Base-by-base conservation (phyloP, 2,888 invertebrate species). In the Drosophila tripunctata region DNA sequence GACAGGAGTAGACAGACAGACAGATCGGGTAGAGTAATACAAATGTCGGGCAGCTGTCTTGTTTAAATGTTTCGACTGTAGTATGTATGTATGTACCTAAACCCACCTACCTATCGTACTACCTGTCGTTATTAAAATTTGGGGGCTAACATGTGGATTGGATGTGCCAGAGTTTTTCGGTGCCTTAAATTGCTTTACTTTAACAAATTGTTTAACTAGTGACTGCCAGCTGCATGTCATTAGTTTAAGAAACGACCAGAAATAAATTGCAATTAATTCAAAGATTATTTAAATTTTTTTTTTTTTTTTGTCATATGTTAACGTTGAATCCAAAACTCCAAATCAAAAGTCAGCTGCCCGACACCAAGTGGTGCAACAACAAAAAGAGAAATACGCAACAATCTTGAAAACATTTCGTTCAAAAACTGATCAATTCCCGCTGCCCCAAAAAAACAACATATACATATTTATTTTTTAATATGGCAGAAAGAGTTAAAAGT, bases 101-200 rank as follows among this genome's bases (percentile, higher is more conserved):
- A n/a, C n/a, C n/a, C n/a, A n/a, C n/a, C n/a, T n/a, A n/a, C n/a
- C n/a, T n/a, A n/a, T n/a, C n/a, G n/a, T n/a, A n/a, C n/a, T 52
- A 55, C 22, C 50, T 47, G 33, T 54, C 19, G 24, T 8, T 50
- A 17, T 38, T 69, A n/a, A n/a, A n/a, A n/a, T 15, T 14, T 8
- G 33, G 40, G 21, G 43, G 44, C 35, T 33, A 35, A 50, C 54
- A 44, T 60, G 30, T 45, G 45, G 33, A 60, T 43, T 47, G 43
- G 69, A 50, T 19, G 33, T 62, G 48, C 50, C 54, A 78, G 64
- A 75, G 48, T n/a, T n/a, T 72, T 69, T 52, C 40, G 78, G 78
- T 81, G 78, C 78, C 78, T 78, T 78, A n/a, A 81, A 77, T 67
- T 73, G 57, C 50, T 67, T 74, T 79, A 76, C 74, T 82, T 78